phyloP scores from a whole-genome alignment of 2,888 invertebrate species.

The Nasonia oneida region DNA sequence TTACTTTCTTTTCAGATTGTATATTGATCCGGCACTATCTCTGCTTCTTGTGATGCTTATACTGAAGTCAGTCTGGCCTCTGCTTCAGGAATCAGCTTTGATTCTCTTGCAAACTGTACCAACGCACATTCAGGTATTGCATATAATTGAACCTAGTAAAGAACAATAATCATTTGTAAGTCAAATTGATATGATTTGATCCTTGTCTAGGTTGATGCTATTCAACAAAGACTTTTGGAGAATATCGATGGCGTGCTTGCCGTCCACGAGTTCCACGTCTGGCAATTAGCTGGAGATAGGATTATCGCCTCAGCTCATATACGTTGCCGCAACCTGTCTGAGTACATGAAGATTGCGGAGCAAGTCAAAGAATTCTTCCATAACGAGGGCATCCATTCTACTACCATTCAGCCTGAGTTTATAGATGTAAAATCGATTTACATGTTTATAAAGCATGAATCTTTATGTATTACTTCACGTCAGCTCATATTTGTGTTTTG shows the following conservation, averaged over 20 bases:
- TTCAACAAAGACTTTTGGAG: conserved; percentile 91
- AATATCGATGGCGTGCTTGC: conserved; percentile 97
- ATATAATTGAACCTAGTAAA: conserved; percentile 40
- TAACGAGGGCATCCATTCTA: conserved; percentile 98
- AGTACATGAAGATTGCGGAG: conserved; percentile 98
- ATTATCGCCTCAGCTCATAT: conserved; percentile 99
- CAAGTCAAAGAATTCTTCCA: conserved; percentile 98
- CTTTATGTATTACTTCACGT: background rate
- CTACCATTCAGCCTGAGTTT: conserved; percentile 99
- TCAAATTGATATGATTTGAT: conserved; percentile 50
- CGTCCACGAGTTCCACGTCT: conserved; percentile 98
- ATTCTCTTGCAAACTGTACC: conserved; percentile 99
- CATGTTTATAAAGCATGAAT: background rate
- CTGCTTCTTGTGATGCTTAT: conserved; percentile 93
- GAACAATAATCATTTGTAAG: conserved; percentile 39
- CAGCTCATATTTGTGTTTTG: conserved; percentile 22
- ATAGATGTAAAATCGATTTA: conserved; percentile 84
- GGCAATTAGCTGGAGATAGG: conserved; percentile 98
- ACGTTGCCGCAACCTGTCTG: conserved; percentile 94
- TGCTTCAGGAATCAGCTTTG: conserved; percentile 95
- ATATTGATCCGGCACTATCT: conserved; percentile 97
- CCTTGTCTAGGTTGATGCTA: conserved; percentile 87
- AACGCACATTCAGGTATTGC: conserved; percentile 91
- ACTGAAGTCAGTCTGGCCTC: conserved; percentile 93
- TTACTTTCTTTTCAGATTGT: conserved; percentile 80